Base-by-base conservation (phyloP, 1,140 invertebrate genomes). In the Ceratosolen fusciceps region DNA sequence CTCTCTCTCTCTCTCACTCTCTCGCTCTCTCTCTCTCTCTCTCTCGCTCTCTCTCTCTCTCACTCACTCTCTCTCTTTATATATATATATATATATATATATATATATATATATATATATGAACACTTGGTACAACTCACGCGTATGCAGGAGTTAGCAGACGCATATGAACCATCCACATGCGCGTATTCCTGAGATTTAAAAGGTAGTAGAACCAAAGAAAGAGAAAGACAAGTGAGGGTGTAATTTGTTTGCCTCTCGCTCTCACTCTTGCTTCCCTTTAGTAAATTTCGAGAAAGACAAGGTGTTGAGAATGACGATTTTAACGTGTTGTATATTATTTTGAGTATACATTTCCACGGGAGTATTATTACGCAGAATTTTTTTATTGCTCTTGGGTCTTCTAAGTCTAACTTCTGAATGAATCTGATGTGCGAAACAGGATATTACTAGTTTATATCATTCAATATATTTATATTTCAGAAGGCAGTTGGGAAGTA, bases 291-390 rank as follows among this genome's bases (percentile, higher is more conserved):
- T 39, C 75, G 65, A n/a, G 52, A 70, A 77, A 70, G 65, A 54
- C 75, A 77, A 70, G 75, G 74, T 75, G 29, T 70, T 70, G 19
- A 31, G 26, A 29, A 31, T n/a, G n/a, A 7, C 1, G 58, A 58
- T 10, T 58, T 58, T 52, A 52, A 43, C 19, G 34, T 12, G 62
- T 3, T n/a, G 62, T 43, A 34, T 67, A 24, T 67, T 67, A 37
- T 67, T 67, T 37, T 67, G 34, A 21, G 62, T 0, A 9, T 39
- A 39, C 34, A n/a, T 67, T 5, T 39, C 16, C 24, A 16, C 2
- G 39, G 19, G 29, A 43, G 39, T 68, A 70, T 29, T 29, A 29
- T 47, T 70, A 29, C 31, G 70, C 14, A 34, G 34, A 54, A 31
- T 54, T 72, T 54, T 34, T 54, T 49, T 47, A 72, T 34, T 52